Conservation (phyloP, 2,113 vertebrate species). For the Mixornis gularis region DNA sequence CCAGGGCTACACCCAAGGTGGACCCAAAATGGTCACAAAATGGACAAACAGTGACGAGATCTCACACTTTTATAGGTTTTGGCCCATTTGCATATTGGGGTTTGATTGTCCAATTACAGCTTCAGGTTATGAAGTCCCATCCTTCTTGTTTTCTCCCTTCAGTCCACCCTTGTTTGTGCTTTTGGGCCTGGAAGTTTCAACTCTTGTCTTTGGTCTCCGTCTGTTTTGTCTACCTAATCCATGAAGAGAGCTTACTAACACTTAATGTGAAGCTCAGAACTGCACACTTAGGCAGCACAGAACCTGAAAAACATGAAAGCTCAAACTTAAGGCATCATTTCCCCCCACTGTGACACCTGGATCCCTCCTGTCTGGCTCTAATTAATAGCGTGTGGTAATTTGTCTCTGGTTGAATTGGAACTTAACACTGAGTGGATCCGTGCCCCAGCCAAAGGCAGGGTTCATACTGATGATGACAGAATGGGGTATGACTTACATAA, state of each 20-base stretch:
- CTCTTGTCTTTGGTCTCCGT: neutral
- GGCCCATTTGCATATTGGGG: neutral
- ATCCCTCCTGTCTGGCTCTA: neutral
- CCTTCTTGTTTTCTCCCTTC: neutral
- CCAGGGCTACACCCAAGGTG: neutral
- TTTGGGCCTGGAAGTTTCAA: neutral
- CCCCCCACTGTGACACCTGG: neutral
- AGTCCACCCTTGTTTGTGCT: neutral
- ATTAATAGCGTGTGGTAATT: neutral
- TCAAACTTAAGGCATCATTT: neutral
- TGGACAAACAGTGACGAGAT: fast-evolving
- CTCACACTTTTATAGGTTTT: neutral
- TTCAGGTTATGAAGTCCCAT: neutral
- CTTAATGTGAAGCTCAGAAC: neutral
- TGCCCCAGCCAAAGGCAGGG: neutral
- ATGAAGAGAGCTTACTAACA: neutral
- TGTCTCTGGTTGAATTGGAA: neutral
- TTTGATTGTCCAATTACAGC: neutral
- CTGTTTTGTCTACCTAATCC: neutral
- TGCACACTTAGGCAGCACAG: neutral
- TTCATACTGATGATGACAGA: neutral
- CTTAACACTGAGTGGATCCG: neutral
- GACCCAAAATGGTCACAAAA: neutral
- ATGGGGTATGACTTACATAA: neutral
- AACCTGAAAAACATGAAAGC: neutral